Conservation (phyloP, 2,113 vertebrate species). For the Calidris pugnax region DNA sequence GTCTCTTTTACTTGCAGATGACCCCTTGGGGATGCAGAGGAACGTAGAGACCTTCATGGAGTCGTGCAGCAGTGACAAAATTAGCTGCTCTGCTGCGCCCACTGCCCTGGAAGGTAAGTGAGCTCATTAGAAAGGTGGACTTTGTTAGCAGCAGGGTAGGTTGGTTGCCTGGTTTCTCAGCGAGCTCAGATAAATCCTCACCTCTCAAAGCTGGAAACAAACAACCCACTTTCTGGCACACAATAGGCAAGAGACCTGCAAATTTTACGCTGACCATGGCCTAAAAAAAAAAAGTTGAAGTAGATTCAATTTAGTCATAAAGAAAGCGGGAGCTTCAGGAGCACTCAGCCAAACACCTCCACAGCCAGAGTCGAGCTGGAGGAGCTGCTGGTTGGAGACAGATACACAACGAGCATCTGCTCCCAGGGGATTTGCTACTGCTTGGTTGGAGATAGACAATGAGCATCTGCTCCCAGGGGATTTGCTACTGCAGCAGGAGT, state of each 20-base stretch:
- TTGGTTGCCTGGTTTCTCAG: not conserved
- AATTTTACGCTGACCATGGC: not conserved
- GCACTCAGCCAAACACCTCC: not conserved
- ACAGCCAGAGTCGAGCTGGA: not conserved
- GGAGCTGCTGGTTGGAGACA: not conserved
- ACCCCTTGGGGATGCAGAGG: conserved; percentile 69
- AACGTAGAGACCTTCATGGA: conserved; percentile 77
- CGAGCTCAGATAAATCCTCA: not conserved
- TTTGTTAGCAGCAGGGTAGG: not conserved
- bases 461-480: not conserved
- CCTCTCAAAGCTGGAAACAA: not conserved
- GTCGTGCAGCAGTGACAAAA: conserved; percentile 81
- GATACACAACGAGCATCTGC: accelerated
- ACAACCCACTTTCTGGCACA: not conserved
- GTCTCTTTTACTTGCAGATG: conserved; percentile 42
- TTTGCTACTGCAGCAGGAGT: not conserved
- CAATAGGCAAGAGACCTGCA: not conserved
- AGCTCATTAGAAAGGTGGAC: not conserved
- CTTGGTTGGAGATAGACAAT: not conserved
- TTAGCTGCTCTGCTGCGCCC: conserved; percentile 79
- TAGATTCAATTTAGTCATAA: not conserved
- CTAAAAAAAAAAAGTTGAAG: not conserved
- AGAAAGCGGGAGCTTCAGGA: not conserved
- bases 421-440: not conserved
- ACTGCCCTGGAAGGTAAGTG: conserved; percentile 71